phyloP scores from a whole-genome alignment of 35 echinoderm and acorn worm genomes.

The Acanthaster planci region DNA sequence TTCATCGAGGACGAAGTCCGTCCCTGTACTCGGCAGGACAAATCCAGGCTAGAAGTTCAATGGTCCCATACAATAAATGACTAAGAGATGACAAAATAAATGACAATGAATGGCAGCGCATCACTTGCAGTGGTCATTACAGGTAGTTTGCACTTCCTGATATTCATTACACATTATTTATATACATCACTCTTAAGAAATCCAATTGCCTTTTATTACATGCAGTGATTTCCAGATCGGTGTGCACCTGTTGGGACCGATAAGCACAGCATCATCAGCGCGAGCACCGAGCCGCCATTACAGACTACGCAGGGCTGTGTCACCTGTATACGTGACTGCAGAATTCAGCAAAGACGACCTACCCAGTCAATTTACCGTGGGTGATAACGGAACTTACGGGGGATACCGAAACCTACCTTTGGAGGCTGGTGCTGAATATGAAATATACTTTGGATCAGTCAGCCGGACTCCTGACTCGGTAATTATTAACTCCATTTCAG shows the following conservation, averaged over 20 bases:
- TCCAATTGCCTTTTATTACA: background rate
- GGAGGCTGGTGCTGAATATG: background rate
- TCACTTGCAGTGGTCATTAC: no score
- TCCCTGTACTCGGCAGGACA: no score
- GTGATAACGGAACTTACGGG: constrained; percentile 41
- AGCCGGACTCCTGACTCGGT: constrained; percentile 13
- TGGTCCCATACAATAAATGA: no score
- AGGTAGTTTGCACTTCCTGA: no score
- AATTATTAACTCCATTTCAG: background rate
- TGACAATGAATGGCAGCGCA: no score
- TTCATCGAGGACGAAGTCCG: no score
- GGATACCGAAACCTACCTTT: constrained; percentile 44
- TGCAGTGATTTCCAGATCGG: constrained; percentile 34
- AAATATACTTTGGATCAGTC: constrained; percentile 39
- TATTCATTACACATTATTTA: no score
- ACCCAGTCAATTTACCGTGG: constrained; percentile 13
- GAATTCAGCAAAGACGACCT: constrained; percentile 43
- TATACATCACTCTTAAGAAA: background rate
- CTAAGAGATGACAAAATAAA: no score
- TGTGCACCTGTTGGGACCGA: constrained; percentile 7
- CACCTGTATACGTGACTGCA: constrained; percentile 25
- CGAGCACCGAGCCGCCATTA: background rate
- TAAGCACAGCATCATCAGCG: constrained; percentile 8
- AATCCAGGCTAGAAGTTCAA: no score
- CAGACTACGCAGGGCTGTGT: background rate